Conservation (phyloP, 2,888 invertebrate genomes). For the Stenodera caucasica region DNA sequence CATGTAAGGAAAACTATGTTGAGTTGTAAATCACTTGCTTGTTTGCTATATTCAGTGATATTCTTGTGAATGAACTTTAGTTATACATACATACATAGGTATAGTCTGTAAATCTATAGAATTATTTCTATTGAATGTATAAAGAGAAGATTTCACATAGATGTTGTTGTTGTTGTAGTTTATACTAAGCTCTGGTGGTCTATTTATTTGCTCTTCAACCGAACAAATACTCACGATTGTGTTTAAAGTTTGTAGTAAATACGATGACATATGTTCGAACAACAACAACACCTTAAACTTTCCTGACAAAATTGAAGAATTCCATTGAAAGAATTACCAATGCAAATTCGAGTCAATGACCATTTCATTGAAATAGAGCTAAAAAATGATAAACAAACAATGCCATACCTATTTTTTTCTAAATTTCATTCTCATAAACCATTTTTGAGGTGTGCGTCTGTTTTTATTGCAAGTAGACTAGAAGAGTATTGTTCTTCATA, state of each 20-base stretch:
- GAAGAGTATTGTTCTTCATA: constrained; percentile 28
- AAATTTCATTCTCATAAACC: constrained; percentile 23
- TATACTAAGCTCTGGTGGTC: constrained; percentile 35
- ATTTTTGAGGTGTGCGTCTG: constrained; percentile 39
- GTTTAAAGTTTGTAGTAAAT: constrained; percentile 29
- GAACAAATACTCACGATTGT: constrained; percentile 35
- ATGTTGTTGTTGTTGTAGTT: constrained; percentile 25
- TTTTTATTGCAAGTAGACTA: constrained; percentile 32
- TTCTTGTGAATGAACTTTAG: constrained; percentile 18
- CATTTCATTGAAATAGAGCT: neutral
- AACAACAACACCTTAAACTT: neutral
- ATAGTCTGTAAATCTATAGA: too few relatives aligned
- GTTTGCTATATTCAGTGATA: neutral
- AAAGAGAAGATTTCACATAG: constrained; percentile 16
- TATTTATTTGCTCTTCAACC: constrained; percentile 33
- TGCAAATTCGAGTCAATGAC: neutral
- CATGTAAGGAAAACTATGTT: neutral
- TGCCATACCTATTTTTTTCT: constrained; percentile 17
- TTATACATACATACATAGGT: too few relatives aligned
- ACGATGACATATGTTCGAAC: constrained; percentile 32
- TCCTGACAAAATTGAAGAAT: neutral
- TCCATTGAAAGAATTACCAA: neutral
- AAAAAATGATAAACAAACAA: constrained; percentile 19
- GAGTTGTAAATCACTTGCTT: constrained; percentile 19
- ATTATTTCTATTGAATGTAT: constrained; percentile 16